Evolutionary conservation across 2,797 vertebrate species (phyloP).

Genomic region (Octomys mimax): DNA sequence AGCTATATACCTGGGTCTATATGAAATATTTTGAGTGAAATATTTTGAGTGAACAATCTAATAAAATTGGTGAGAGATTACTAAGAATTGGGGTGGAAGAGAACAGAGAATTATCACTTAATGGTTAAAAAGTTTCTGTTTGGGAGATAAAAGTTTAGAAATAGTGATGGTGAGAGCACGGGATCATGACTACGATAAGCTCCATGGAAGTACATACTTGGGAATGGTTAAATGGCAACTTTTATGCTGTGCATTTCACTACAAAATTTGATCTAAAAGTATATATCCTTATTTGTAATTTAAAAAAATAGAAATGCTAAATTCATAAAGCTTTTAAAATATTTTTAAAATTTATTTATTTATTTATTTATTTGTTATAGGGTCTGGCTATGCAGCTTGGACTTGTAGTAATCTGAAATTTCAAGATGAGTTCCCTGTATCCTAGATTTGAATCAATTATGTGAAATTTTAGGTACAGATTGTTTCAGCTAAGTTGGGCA

Average conservation of each 20-base stretch:
- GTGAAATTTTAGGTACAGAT: background rate
- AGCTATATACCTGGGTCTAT: background rate
- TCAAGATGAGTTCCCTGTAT: background rate
- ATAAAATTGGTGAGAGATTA: slow-evolving; percentile 4
- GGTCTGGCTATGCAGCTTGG: no score
- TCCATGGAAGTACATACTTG: background rate
- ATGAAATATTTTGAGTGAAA: background rate
- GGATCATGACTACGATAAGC: background rate
- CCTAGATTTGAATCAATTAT: background rate
- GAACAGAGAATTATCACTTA: background rate
- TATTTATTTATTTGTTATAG: no score
- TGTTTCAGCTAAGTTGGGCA: background rate
- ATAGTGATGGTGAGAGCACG: background rate
- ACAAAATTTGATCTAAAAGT: background rate
- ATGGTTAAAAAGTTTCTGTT: background rate
- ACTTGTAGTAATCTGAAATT: background rate
- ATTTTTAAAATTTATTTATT: no score
- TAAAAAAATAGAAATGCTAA: background rate
- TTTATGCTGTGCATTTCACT: background rate
- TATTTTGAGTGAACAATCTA: background rate
- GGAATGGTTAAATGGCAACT: background rate
- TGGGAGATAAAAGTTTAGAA: background rate
- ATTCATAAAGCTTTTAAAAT: no score
- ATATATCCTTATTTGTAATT: background rate
- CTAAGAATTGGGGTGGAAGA: background rate